Conservation (phyloP, 2,113 vertebrate species). For the Sminthopsis crassicaudata region DNA sequence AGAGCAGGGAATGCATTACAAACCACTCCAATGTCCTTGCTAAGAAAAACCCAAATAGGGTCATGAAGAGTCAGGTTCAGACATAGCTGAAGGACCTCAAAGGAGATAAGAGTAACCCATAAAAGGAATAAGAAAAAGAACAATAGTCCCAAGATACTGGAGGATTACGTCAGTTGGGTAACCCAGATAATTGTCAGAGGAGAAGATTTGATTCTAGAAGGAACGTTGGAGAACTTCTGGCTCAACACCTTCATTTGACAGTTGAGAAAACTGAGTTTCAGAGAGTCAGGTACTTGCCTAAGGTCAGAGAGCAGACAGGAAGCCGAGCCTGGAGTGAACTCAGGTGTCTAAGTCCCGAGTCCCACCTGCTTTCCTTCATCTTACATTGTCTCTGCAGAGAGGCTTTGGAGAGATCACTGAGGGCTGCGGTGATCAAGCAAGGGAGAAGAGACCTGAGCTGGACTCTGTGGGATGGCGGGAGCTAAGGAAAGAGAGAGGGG, state of each 20-base stretch:
- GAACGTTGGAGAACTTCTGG: background rate
- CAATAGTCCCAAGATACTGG: background rate
- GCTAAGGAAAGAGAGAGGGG: background rate
- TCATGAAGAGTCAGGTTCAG: too few species aligned
- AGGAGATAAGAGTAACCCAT: background rate
- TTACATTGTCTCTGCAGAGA: background rate
- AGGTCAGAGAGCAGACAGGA: background rate
- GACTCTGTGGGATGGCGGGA: background rate
- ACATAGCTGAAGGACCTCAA: too few species aligned
- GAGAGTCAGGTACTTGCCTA: background rate
- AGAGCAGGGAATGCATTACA: too few species aligned
- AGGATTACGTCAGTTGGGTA: background rate
- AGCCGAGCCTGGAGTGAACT: background rate
- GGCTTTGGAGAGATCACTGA: background rate
- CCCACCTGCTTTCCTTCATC: background rate
- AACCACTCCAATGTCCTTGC: too few species aligned
- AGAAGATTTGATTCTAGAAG: background rate
- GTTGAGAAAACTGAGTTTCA: background rate
- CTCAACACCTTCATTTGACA: background rate
- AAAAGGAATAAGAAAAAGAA: background rate
- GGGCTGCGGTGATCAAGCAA: background rate
- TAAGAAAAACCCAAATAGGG: too few species aligned
- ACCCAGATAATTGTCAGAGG: background rate
- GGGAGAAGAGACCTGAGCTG: background rate
- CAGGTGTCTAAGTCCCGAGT: background rate